Evolutionary conservation across 2,888 invertebrate species (phyloP), one percentile per base, ranked within the genome.

Genomic region (Embidobia sp.): DNA sequence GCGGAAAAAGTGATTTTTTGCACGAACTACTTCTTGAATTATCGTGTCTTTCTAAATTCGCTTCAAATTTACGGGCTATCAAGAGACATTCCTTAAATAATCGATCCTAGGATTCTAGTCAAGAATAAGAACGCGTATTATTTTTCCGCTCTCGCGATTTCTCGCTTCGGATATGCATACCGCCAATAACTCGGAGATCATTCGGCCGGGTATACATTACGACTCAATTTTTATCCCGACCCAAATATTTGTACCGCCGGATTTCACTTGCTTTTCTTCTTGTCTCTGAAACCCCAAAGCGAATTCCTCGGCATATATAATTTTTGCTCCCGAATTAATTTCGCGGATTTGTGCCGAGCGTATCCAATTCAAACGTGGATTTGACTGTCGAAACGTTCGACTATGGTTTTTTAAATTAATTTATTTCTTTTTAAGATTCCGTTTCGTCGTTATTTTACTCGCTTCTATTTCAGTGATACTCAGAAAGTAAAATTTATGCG

Each of bases 161-260:
- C 49, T 18, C 10, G 27, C 10, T 13, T 31, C 19, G 49, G 44
- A 51, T 63, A 63, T 63, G 63, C 49, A 63, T 63, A 49, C 29
- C 42, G 11, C 63, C 63, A 40, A 63, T 63, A 63, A 49, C 40
- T 51, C 27, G 22, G 15, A 22, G 55, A 66, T 66, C 44, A 46
- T 66, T 51, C 66, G 18, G 35, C 22, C 26, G 19, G 13, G 46
- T 46, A n/a, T n/a, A 66, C 44, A 55, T 66, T 66, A 66, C 35
- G 66, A 46, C 53, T 55, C 66, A 55, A 55, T 66, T 66, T 64
- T 55, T 66, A 55, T 66, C 42, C 46, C 46, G 13, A 37, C 18
- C 35, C 29, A 27, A 18, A 46, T 55, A 35, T 66, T 46, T 46
- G 26, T 46, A 35, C 27, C 37, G 37, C 33, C 26, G 1, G 3